These are phyloP conservation scores for Eidolon helvum DNA, from an alignment of 2,113 vertebrate species.

Conservation along the genomic window DNA sequence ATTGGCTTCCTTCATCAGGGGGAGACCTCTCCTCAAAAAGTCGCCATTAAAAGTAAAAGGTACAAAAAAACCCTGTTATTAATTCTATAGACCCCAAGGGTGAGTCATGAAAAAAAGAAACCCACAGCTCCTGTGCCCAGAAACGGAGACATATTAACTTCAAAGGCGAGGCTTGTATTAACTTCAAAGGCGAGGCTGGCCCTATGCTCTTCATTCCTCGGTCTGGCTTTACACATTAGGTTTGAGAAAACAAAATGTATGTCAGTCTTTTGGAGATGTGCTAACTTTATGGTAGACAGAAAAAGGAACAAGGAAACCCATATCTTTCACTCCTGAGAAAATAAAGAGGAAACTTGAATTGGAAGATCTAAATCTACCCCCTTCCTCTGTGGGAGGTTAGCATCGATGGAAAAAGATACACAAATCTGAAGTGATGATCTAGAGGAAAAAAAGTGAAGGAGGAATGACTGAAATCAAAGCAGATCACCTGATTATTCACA, in stretches of 20 bases:
- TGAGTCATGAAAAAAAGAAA: neutral
- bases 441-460: neutral
- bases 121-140: neutral
- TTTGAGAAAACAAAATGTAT: neutral
- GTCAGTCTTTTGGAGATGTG: neutral
- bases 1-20: neutral
- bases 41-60: neutral
- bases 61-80: neutral
- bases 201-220: neutral
- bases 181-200: neutral
- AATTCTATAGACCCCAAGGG: neutral
- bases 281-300: neutral
- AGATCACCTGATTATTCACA: neutral
- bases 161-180: neutral
- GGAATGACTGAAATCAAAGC: neutral
- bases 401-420: neutral
- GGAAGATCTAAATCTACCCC: neutral
- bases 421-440: neutral
- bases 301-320: neutral
- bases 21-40: neutral
- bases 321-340: neutral
- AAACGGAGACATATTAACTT: neutral
- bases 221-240: neutral
- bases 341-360: neutral
- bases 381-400: neutral